A percentile compares a stretch with the other conserved stretches of the same genome.
phyloP scores from a whole-genome alignment of 2,797 vertebrate genomes.

The Muscicapa striata region DNA sequence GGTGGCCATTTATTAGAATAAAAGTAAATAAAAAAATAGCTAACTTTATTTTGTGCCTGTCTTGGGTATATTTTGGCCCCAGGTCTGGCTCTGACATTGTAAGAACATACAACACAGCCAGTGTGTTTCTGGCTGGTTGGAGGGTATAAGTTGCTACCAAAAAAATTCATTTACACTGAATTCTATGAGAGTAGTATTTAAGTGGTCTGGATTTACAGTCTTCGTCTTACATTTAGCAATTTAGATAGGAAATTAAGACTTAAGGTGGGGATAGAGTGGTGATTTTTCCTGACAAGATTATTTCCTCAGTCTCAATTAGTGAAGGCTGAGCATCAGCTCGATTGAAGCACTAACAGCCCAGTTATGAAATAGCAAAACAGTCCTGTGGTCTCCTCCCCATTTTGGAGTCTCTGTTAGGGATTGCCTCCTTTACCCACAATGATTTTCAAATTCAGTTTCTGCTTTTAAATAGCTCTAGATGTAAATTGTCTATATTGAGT shows the following conservation, averaged over 20 bases:
- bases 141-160: not conserved
- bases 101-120: not conserved
- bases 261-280: not conserved
- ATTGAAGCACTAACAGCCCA: not conserved
- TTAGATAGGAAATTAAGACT: not conserved
- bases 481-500: not conserved
- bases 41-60: not conserved
- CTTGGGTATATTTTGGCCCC: not conserved
- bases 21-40: not conserved
- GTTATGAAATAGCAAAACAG: not conserved
- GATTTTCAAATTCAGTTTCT: not conserved
- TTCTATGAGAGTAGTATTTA: not conserved
- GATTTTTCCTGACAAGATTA: not conserved
- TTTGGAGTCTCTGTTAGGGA: not conserved
- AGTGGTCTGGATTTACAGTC: not conserved
- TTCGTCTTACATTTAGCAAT: not conserved
- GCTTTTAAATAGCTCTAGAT: not conserved
- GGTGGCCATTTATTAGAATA: not conserved
- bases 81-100: not conserved
- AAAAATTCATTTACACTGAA: not conserved
- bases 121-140: not conserved
- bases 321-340: not conserved
- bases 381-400: not conserved
- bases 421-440: not conserved
- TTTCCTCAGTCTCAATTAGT: fast-evolving